Evolutionary conservation across 2,888 invertebrate species (phyloP), one percentile per base, ranked within the genome.

Genomic region (Alcis repandata): DNA sequence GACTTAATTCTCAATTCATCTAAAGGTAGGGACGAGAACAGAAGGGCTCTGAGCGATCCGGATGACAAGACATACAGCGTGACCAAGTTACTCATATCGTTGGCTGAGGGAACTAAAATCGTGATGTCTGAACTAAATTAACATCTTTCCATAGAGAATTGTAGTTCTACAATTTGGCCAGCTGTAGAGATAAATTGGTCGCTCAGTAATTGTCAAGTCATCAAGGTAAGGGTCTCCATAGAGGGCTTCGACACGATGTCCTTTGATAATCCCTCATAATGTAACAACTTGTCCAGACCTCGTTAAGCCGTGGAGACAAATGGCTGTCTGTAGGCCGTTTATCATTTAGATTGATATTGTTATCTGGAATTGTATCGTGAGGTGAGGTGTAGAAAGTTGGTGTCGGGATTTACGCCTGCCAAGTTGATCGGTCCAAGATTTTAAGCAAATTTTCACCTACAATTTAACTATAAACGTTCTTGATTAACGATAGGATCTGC

Each of bases 231-330:
- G 53, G 54, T 22, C 46, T 32, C 48, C 32, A 22, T 36, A 19
- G 20, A 43, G 33, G 38, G 41, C 27, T 56, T 52, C 36, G 27
- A 45, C 45, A 62, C 56, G 59, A 59, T 64, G 52, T 58, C 43
- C 68, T 48, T 22, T 52, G 58, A 67, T 72, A 70, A 72, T 70
- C 70, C 69, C 40, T 64, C 67, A 62, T 58, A 51, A 56, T 64
- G 69, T 60, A 51, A 64, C 56, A 63, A 66, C 43, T 62, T 61
- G 61, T 56, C 46, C 63, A 63, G 70, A 72, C 63, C 77, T 79
- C 71, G 78, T 76, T 76, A 79, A 75, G 70, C 71, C 69, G 66
- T 22, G 51, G 22, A 74, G 80, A 83, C 70, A 78, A 79, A 80
- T 76, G 73, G 79, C 53, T 69, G 72, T 78, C 74, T 69, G 65